Evolutionary conservation across 2,888 invertebrate species (phyloP).

Genomic region (Lasioglossum zephyrum): DNA sequence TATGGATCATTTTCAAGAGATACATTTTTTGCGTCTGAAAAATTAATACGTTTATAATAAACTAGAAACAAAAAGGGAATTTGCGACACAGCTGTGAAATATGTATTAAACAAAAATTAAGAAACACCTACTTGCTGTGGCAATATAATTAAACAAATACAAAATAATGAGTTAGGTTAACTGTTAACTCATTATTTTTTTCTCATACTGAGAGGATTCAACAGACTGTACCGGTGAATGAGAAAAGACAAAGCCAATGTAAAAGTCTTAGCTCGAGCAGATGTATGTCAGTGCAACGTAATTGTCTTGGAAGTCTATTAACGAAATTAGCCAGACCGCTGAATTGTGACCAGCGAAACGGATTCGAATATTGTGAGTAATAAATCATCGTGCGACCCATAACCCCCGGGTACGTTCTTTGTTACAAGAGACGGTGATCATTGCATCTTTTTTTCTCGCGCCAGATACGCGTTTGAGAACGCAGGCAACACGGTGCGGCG

Average conservation of each 20-base stretch:
- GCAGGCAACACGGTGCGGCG: conserved; percentile 60
- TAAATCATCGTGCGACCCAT: conserved; percentile 63
- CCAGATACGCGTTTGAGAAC: conserved; percentile 67
- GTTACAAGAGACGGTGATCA: conserved; percentile 65
- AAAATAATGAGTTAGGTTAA: too few species aligned
- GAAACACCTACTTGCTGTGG: too few species aligned
- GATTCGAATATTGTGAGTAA: conserved; percentile 47
- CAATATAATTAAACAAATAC: too few species aligned
- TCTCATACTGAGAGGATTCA: too few species aligned
- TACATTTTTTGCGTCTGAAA: too few species aligned
- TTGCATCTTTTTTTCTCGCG: conserved; percentile 58
- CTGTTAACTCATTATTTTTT: too few species aligned
- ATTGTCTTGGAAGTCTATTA: neutral
- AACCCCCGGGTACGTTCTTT: conserved; percentile 60
- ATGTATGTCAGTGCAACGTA: neutral
- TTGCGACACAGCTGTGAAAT: too few species aligned
- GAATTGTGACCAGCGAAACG: conserved; percentile 29
- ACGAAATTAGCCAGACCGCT: neutral
- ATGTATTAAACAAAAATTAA: too few species aligned
- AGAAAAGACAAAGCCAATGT: neutral
- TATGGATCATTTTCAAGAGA: too few species aligned
- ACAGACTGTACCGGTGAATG: neutral
- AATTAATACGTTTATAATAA: too few species aligned
- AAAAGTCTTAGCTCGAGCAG: neutral
- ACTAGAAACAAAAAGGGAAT: too few species aligned